Percentiles rank a stretch among this genome's conserved stretches.
phyloP scores from a whole-genome alignment of 2,113 vertebrate species.

The Geococcyx californianus region DNA sequence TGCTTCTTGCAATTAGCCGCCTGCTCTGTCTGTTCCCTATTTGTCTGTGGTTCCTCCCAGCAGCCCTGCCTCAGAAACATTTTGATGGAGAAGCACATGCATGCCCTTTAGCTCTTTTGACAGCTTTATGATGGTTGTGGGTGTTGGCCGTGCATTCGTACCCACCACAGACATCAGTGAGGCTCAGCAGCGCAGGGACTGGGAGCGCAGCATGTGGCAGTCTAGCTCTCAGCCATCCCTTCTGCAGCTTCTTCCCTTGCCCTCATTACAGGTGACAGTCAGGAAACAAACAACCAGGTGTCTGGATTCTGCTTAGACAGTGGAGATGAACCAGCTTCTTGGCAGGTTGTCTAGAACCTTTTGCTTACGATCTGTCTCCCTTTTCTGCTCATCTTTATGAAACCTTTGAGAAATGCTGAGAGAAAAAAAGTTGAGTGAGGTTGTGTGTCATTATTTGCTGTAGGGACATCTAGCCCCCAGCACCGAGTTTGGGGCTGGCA shows the following conservation, averaged over 20 bases:
- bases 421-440: background rate
- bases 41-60: background rate
- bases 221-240: background rate
- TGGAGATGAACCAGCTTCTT: background rate
- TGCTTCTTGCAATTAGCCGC: slow-evolving; percentile 41
- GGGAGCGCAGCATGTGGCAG: accelerated
- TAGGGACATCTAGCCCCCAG: background rate
- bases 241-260: background rate
- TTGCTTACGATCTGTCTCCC: background rate
- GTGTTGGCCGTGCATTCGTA: background rate
- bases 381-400: background rate
- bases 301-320: background rate
- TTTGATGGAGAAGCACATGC: background rate
- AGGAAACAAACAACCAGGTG: background rate
- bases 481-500: background rate
- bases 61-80: background rate
- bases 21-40: slow-evolving; percentile 30
- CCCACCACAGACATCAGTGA: background rate
- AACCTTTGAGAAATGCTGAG: background rate
- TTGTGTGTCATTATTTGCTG: background rate
- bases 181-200: background rate
- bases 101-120: background rate
- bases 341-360: accelerated
- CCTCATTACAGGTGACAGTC: background rate
- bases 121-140: background rate